phyloP scores from a whole-genome alignment of 2,888 invertebrate species.

The Caenorhabditis sp. region DNA sequence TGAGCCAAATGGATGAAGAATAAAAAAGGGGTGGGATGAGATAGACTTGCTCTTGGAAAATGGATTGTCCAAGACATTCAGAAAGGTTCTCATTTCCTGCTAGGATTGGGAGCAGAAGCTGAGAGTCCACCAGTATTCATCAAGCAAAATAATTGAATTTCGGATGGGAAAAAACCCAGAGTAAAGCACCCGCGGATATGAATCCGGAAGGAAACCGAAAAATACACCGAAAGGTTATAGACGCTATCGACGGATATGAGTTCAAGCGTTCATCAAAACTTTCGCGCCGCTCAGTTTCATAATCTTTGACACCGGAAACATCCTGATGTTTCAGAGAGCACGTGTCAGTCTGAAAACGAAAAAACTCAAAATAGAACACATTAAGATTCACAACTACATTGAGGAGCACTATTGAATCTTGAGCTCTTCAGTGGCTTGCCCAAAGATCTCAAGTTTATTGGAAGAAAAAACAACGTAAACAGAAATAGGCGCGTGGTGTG shows the following conservation, averaged over 20 bases:
- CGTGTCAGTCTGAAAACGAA: neutral
- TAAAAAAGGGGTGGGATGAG: no score
- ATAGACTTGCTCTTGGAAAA: no score
- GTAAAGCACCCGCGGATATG: no score
- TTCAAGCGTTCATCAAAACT: neutral
- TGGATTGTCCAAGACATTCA: no score
- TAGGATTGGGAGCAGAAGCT: no score
- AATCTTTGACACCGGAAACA: neutral
- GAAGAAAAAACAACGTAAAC: neutral
- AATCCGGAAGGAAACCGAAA: no score
- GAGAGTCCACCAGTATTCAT: no score
- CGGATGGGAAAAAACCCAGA: no score
- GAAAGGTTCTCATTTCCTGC: no score
- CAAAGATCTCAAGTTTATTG: constrained; percentile 3
- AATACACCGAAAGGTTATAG: no score
- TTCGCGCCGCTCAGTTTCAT: neutral
- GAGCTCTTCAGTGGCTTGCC: neutral
- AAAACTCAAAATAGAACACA: constrained; percentile 26
- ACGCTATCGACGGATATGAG: neutral
- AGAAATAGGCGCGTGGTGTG: neutral
- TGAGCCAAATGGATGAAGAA: no score
- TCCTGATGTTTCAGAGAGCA: constrained; percentile 2
- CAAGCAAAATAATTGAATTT: no score
- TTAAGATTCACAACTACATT: constrained; percentile 6
- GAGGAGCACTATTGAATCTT: neutral